Conservation (phyloP, 2,797 vertebrate genomes). For the Acropternis orthonyx region DNA sequence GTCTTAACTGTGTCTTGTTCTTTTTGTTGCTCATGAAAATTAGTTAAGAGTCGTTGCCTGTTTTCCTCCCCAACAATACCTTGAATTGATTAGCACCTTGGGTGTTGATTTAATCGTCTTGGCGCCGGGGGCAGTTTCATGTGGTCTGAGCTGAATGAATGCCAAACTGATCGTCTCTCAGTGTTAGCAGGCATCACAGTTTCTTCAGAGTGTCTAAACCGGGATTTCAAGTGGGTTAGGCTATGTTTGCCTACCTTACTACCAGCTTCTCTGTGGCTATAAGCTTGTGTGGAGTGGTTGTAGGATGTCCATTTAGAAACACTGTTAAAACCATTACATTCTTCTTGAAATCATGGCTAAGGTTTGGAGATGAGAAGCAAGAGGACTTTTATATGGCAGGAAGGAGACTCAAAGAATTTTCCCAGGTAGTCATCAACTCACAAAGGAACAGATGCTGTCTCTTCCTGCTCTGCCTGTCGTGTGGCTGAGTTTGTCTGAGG, state of each 20-base stretch:
- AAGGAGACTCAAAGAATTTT: neutral
- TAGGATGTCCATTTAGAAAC: neutral
- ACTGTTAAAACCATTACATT: neutral
- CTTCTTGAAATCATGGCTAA: neutral
- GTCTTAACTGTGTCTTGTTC: neutral
- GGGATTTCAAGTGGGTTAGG: neutral
- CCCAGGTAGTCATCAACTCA: neutral
- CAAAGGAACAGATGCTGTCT: neutral
- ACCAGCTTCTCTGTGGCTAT: neutral
- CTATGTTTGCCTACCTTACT: neutral
- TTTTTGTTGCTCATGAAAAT: neutral
- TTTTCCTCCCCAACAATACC: neutral
- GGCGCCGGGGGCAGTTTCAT: neutral
- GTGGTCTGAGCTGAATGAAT: neutral
- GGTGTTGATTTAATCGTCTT: neutral
- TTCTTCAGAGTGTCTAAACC: neutral
- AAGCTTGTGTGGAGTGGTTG: neutral
- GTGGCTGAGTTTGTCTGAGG: neutral
- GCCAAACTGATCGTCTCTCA: neutral
- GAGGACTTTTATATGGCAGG: neutral
- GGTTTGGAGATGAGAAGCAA: neutral
- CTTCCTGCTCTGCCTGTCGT: neutral
- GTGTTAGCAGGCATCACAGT: neutral
- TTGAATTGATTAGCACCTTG: neutral
- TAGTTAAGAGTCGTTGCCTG: neutral